Base-by-base conservation (phyloP, 1,140 invertebrate species). In the Drosophila setifemur region DNA sequence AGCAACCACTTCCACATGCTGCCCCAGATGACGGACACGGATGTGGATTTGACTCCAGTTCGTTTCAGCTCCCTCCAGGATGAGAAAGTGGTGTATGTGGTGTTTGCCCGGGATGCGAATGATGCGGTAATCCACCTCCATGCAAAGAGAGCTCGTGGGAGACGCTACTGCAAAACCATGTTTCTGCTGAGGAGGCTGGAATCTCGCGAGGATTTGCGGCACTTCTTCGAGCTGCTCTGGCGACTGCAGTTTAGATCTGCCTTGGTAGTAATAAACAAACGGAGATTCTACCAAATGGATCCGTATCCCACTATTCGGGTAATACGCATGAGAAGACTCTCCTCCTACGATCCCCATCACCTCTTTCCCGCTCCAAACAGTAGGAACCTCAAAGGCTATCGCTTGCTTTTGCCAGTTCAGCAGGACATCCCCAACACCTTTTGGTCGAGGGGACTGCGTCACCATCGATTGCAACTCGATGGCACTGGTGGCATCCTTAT, bases 371-470 rank as follows among this genome's bases (percentile, higher is more conserved):
- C 2, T 1, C 14, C 23, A 0, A 49, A 61, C 47, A 28, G 40
- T 0, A 16, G 3, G 0, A 43, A 86, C 11, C 70, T 81, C 1
- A 39, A 49, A 18, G 81, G 81, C 25, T 86, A 86, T 21, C 64
- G 55, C 14, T 19, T 86, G 7, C 53, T 35, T 0, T 4, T 86
- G 23, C 75, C 82, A 3, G 76, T 87, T 1, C 82, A 86, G 37
- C 12, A 76, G 26, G 82, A 86, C 26, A 58, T 81, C 1, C 81
- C 81, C 1, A 33, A 73, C n/a, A 87, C 72, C 0, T 86, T 86
- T 23, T 87, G 76, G 82, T 87, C 57, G 29, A n/a, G n/a, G n/a
- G n/a, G n/a, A n/a, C 11, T 28, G 0, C 2, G 64, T 28, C 14
- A 4, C 0, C 31, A 1, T n/a, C 33, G 7, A 16, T 11, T 0